Evolutionary conservation across 2,888 invertebrate genomes (phyloP).

Genomic region (Hylaea fasciaria): DNA sequence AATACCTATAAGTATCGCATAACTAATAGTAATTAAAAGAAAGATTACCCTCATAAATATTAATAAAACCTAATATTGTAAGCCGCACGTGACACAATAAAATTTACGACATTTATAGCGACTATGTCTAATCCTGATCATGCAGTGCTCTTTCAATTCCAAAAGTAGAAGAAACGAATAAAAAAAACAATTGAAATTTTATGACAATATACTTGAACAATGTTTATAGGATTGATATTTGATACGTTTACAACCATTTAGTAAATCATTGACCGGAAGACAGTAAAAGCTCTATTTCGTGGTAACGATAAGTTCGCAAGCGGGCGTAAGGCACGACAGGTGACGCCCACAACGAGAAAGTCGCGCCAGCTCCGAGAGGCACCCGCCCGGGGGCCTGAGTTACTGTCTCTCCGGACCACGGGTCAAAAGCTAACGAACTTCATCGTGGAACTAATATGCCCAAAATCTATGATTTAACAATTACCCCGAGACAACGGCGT

Average conservation of each 20-base stretch:
- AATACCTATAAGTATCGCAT: too few relatives aligned
- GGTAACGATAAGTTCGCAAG: conserved; percentile 42
- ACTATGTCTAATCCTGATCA: neutral
- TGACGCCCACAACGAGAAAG: conserved; percentile 74
- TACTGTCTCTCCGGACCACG: conserved; percentile 26
- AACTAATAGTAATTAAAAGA: too few relatives aligned
- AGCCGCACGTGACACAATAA: conserved; percentile 5
- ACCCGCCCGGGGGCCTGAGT: conserved; percentile 32
- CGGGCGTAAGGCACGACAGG: conserved; percentile 63
- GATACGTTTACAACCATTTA: too few relatives aligned
- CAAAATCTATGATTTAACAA: conserved; percentile 37
- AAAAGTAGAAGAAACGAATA: neutral
- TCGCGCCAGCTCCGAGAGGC: conserved; percentile 49
- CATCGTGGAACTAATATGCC: conserved; percentile 30
- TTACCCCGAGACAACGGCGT: conserved; percentile 34
- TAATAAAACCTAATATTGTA: conserved; percentile 1
- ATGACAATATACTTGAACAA: neutral
- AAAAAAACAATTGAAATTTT: neutral
- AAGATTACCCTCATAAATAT: too few relatives aligned
- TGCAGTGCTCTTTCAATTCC: too few relatives aligned
- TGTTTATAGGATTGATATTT: too few relatives aligned
- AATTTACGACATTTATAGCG: conserved; percentile 1
- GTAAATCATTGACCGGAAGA: neutral
- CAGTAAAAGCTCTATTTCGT: conserved; percentile 33
- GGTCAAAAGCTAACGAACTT: conserved; percentile 41